Base-by-base conservation (phyloP, 2,113 vertebrate species). In the Eulemur macaco region DNA sequence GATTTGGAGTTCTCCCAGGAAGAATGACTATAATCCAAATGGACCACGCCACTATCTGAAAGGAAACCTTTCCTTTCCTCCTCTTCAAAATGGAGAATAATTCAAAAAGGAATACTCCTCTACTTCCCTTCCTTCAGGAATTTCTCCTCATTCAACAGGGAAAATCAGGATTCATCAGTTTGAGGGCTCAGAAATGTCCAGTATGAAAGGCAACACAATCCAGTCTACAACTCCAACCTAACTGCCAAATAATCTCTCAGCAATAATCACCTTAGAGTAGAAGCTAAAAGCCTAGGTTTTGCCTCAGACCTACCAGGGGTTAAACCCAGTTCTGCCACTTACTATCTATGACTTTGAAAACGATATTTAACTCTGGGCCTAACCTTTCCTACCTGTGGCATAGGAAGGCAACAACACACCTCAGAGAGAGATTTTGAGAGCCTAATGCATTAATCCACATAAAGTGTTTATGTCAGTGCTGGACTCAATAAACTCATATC, bases 381-480 rank as follows among this genome's bases (percentile, higher is more conserved):
- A 29, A 31, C 47, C 52, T 69, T 84, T 76, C 17, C 77, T 81
- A 60, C 37, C 47, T 56, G 17, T 31, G 17, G 21, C 25, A 15
- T 84, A 34, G 37, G 54, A 60, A 90, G 50, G 56, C 64, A 92
- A 89, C 27, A 90, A 74, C 4, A 47, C 0, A 63, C 8, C 0
- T 69, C 39, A 47, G 1, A 54, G 39, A n/a, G 63, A 60, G 66
- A 92, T 76, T 87, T 50, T 92, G 93, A 96, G 91, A 85, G 56
- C 80, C 58, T 58, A 88, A 58, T 80, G 25, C 8, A 10, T 66
- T 80, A 83, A 58, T 81, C 34, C 20, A 8, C 1, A 60, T 20
- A 84, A 64, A 52, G 50, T 80, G 23, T 63, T 76, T 60, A 42
- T 21, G 6, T 2, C 9, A 69, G 7, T 45, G 3, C 10, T 91